These are phyloP conservation scores for Molossus molossus DNA, from an alignment of 2,797 vertebrate genomes.

Conservation along the genomic window DNA sequence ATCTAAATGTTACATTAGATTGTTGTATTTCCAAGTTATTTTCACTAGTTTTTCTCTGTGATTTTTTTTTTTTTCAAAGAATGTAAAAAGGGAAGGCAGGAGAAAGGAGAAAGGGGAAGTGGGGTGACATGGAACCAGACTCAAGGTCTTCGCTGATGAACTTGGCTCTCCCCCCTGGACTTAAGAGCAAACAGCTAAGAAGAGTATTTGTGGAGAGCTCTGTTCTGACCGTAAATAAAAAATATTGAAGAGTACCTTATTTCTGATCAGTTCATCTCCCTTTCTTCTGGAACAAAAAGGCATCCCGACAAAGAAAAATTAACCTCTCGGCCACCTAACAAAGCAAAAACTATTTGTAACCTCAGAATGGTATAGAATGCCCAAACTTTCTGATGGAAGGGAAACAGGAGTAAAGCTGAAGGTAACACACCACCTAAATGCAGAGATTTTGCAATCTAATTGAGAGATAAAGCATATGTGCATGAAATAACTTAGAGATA, in stretches of 20 bases:
- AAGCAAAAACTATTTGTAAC: conserved; percentile 29
- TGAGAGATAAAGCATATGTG: conserved; percentile 82
- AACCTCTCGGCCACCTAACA: background rate
- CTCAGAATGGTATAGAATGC: background rate
- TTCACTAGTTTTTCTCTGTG: conserved; percentile 43
- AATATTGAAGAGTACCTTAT: background rate
- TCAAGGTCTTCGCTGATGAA: background rate
- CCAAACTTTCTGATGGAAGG: conserved; percentile 5
- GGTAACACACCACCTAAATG: conserved; percentile 56
- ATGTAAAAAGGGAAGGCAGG: background rate
- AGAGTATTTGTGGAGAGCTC: background rate
- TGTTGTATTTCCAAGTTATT: conserved; percentile 64
- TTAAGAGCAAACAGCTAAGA: conserved; percentile 35
- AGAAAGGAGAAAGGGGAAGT: background rate
- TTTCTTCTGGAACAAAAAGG: conserved; percentile 56
- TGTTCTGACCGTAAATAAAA: conserved; percentile 57
- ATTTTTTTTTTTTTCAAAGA: conserved; percentile 45
- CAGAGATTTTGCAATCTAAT: conserved; percentile 67
- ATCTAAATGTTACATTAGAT: conserved; percentile 33
- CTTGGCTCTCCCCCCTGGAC: background rate
- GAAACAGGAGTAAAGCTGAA: conserved; percentile 62
- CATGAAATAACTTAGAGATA: conserved; percentile 79
- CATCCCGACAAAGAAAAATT: conserved; percentile 37
- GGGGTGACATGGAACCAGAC: background rate
- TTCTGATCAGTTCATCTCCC: conserved; percentile 37